Conservation (phyloP, 2,888 invertebrate genomes). For the Liopterus haemorrhoidalis region DNA sequence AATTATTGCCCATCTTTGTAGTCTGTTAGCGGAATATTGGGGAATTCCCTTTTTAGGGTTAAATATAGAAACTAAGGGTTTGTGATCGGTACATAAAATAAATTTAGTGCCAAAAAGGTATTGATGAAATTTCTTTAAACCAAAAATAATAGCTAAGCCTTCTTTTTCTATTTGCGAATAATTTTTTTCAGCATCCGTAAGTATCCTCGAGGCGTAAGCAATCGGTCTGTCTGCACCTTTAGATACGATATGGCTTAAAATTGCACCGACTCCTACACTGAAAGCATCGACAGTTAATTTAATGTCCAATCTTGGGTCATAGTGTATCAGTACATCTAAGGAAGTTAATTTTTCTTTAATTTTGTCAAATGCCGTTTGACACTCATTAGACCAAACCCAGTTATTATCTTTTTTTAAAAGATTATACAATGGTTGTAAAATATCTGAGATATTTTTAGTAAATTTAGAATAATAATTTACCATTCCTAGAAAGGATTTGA, state of each 20-base stretch:
- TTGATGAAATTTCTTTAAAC: no score
- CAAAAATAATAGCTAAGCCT: background rate
- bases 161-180: conserved; percentile 9
- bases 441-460: conserved; percentile 29
- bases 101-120: conserved; percentile 5
- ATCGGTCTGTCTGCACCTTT: no score
- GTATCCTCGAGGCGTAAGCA: conserved; percentile 3
- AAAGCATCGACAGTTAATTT: no score
- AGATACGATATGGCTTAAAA: no score
- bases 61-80: conserved; percentile 1
- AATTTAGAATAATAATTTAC: conserved; percentile 39
- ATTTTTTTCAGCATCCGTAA: background rate
- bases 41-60: conserved; percentile 3
- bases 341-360: conserved; percentile 9
- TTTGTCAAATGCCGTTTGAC: conserved; percentile 30
- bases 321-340: conserved; percentile 3
- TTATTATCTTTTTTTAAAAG: conserved; percentile 30
- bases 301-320: no score
- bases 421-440: conserved; percentile 32
- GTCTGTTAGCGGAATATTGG: background rate
- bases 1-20: conserved; percentile 3
- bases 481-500: conserved; percentile 17
- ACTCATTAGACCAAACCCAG: conserved; percentile 31
- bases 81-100: conserved; percentile 1
- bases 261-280: no score